phyloP scores from a whole-genome alignment of 2,797 vertebrate genomes.

The Sparus aurata region DNA sequence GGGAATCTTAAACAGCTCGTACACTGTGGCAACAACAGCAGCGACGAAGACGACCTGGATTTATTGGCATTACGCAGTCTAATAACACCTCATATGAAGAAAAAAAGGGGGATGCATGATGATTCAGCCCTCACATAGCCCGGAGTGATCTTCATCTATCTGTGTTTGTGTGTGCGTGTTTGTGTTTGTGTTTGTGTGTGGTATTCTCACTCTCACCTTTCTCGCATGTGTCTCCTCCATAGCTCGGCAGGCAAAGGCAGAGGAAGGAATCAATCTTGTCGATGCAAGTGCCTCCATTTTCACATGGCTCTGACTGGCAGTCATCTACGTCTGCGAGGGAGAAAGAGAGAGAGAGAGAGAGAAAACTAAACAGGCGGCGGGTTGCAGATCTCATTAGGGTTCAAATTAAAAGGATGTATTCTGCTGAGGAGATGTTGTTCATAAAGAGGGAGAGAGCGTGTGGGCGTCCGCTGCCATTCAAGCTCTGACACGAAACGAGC shows the following conservation, averaged over 20 bases:
- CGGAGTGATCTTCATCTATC: conserved; percentile 10
- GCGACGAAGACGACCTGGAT: conserved; percentile 2
- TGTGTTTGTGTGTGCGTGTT: conserved; percentile 7
- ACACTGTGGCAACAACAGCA: not conserved
- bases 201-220: conserved; percentile 87
- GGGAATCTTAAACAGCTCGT: conserved; percentile 22
- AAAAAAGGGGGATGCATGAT: not conserved
- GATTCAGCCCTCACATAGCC: not conserved
- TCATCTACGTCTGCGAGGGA: conserved; percentile 91
- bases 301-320: conserved; percentile 94
- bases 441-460: not conserved
- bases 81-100: not conserved
- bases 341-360: not conserved
- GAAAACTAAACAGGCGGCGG: conserved; percentile 4
- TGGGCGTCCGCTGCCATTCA: conserved; percentile 44
- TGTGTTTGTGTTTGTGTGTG: not conserved
- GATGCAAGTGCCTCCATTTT: conserved; percentile 96
- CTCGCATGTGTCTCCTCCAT: conserved; percentile 93
- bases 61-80: not conserved
- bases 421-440: conserved; percentile 32
- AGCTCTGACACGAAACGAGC: conserved; percentile 38
- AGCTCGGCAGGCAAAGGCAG: conserved; percentile 97
- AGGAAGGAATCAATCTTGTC: conserved; percentile 94
- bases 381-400: conserved; percentile 49
- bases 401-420: conserved; percentile 53